These are phyloP conservation scores for Anthoptus insignis DNA, from an alignment of 2,888 invertebrate genomes.

Conservation along the genomic window DNA sequence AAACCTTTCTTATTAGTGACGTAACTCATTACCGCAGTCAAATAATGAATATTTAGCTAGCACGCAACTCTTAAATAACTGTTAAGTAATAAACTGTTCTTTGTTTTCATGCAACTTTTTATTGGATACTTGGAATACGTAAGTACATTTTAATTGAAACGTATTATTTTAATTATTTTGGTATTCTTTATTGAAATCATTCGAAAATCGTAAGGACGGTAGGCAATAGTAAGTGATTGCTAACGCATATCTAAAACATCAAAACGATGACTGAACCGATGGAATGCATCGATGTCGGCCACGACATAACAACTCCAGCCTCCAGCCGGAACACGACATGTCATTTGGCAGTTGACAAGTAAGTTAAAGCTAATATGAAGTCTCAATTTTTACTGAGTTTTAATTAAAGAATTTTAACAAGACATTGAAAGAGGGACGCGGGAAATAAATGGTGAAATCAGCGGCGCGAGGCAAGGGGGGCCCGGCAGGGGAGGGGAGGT, in stretches of 20 bases:
- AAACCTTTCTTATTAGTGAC: conserved; percentile 11
- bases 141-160: conserved; percentile 44
- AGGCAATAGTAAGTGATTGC: too few relatives aligned
- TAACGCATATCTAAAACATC: too few relatives aligned
- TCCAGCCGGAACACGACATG: too few relatives aligned
- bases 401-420: conserved; percentile 32
- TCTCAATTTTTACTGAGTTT: too few relatives aligned
- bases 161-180: too few relatives aligned
- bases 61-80: conserved; percentile 58
- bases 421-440: conserved; percentile 49
- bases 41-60: conserved; percentile 50
- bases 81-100: conserved; percentile 59
- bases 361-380: too few relatives aligned
- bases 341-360: too few relatives aligned
- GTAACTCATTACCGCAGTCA: conserved; percentile 43
- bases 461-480: conserved; percentile 43
- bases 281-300: too few relatives aligned
- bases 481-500: conserved; percentile 30
- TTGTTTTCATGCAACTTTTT: conserved; percentile 64
- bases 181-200: too few relatives aligned
- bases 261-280: too few relatives aligned
- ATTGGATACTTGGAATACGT: conserved; percentile 49
- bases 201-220: conserved; percentile 2
- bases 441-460: conserved; percentile 63
- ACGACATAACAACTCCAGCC: too few relatives aligned